These are phyloP conservation scores for Andrena minutula DNA, from an alignment of 2,888 invertebrate species.

Conservation along the genomic window DNA sequence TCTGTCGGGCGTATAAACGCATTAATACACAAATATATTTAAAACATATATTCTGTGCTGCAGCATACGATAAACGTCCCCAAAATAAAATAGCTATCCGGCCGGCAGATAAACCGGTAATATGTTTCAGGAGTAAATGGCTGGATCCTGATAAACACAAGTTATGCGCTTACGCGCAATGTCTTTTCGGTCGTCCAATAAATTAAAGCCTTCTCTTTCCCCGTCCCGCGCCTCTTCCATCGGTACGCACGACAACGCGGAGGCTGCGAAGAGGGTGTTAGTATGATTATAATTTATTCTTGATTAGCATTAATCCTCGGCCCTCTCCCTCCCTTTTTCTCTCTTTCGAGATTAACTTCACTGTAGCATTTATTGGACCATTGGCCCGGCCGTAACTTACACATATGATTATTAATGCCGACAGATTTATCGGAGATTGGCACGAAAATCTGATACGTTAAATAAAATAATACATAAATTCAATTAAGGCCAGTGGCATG, in stretches of 20 bases:
- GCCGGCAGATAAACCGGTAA: slow-evolving; percentile 75
- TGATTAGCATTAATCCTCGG: slow-evolving; percentile 82
- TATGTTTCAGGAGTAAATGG: slow-evolving; percentile 76
- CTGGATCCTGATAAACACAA: slow-evolving; percentile 78
- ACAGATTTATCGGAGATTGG: slow-evolving; percentile 82
- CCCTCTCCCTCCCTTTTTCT: slow-evolving; percentile 34
- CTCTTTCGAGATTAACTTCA: slow-evolving; percentile 76
- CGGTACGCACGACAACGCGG: slow-evolving; percentile 46
- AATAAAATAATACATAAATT: slow-evolving; percentile 79
- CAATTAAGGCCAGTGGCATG: slow-evolving; percentile 67
- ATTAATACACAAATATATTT: slow-evolving; percentile 48
- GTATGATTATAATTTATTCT: slow-evolving; percentile 82
- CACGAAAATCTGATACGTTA: slow-evolving; percentile 77
- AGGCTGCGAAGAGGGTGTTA: slow-evolving; percentile 61
- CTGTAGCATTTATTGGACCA: slow-evolving; percentile 81
- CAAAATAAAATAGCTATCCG: slow-evolving; percentile 75
- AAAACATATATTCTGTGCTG: slow-evolving; percentile 47
- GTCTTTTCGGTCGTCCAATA: slow-evolving; percentile 78
- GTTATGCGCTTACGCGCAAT: slow-evolving; percentile 79
- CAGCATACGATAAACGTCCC: slow-evolving; percentile 67
- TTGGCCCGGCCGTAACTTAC: slow-evolving; percentile 79
- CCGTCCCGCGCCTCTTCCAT: slow-evolving; percentile 5
- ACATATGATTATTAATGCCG: slow-evolving; percentile 83
- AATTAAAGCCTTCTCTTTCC: slow-evolving; percentile 66
- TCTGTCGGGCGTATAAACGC: slow-evolving; percentile 48